A percentile compares a stretch with the other conserved stretches of the same genome.
Conservation (phyloP, 2,888 invertebrate genomes). For the Nebria salina region DNA sequence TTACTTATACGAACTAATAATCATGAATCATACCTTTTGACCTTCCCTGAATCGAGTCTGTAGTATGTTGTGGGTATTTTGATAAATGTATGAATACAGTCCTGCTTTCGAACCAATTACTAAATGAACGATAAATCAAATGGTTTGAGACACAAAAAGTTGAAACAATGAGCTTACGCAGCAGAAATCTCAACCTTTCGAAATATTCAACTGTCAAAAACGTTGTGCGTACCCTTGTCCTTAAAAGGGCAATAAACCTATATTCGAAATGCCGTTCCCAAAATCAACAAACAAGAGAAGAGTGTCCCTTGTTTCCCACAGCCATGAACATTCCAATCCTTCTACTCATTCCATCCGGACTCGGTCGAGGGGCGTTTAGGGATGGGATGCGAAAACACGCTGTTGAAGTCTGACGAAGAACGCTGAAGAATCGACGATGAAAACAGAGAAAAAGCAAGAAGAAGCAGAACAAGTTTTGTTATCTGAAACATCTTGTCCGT, state of each 20-base stretch:
- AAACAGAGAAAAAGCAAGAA: conserved; percentile 27
- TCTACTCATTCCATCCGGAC: not conserved
- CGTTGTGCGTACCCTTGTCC: conserved; percentile 8
- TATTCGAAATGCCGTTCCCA: conserved; percentile 29
- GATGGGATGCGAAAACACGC: not conserved
- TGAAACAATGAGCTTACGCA: conserved; percentile 25
- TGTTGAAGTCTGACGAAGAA: conserved; percentile 19
- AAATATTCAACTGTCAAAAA: conserved; percentile 34
- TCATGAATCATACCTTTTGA: too few relatives aligned
- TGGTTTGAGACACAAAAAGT: not conserved
- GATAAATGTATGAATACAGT: not conserved
- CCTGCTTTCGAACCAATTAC: not conserved
- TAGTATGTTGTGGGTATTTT: too few relatives aligned
- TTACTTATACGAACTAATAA: too few relatives aligned
- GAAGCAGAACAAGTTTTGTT: conserved; percentile 43
- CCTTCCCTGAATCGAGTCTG: too few relatives aligned
- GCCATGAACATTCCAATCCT: not conserved
- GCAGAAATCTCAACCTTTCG: conserved; percentile 6
- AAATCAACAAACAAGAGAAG: conserved; percentile 24
- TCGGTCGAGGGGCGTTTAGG: not conserved
- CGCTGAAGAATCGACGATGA: not conserved
- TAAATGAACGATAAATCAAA: not conserved
- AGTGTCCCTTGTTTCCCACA: not conserved
- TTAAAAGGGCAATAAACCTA: conserved; percentile 35
- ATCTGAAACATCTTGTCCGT: conserved; percentile 43